Conservation (phyloP, 2,888 invertebrate genomes). For the Torymus auratus region DNA sequence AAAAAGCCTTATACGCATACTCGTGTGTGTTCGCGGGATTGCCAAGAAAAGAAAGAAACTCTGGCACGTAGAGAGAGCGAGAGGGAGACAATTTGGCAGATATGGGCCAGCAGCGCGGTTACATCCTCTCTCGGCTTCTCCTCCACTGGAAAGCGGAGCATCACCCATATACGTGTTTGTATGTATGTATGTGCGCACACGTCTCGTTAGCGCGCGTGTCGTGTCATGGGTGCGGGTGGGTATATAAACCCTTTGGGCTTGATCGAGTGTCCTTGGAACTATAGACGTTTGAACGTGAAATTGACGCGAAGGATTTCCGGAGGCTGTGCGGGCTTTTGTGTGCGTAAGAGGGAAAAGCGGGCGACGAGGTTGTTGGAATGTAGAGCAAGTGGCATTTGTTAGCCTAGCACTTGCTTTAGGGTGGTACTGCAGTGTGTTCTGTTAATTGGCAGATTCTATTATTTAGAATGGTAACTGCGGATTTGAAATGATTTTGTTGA, state of each 20-base stretch:
- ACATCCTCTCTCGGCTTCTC: slow-evolving; percentile 25
- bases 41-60: no score
- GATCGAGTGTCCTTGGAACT: slow-evolving; percentile 18
- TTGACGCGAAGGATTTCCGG: no score
- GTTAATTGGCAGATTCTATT: slow-evolving; percentile 20
- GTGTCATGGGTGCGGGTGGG: not conserved
- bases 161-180: not conserved
- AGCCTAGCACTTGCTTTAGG: no score
- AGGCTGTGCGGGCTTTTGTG: no score
- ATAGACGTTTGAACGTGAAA: no score
- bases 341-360: no score
- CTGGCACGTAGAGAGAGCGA: no score
- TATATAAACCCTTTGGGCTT: slow-evolving; percentile 1
- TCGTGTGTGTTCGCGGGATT: no score
- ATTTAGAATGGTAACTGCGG: not conserved
- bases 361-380: not conserved
- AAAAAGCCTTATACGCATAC: slow-evolving; percentile 1
- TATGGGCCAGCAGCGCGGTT: slow-evolving; percentile 59
- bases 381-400: not conserved
- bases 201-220: slow-evolving; percentile 35
- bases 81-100: slow-evolving; percentile 60
- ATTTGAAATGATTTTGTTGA: no score
- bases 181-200: not conserved
- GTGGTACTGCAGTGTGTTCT: not conserved
- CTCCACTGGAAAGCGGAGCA: slow-evolving; percentile 60